Conservation (phyloP, 2,888 invertebrate genomes). For the Lamellibrachia columna region DNA sequence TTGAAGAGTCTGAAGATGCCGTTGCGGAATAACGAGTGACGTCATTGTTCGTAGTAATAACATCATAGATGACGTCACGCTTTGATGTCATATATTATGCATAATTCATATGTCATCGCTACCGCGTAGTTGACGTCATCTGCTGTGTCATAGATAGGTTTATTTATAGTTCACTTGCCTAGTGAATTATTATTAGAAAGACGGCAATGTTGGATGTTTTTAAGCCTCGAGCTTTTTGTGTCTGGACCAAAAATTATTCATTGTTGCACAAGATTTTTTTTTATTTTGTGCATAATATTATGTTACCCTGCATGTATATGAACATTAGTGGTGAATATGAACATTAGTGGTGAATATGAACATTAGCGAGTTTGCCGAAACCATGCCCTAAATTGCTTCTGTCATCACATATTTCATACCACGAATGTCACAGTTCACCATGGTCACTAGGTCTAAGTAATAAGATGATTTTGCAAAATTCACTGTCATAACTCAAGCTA, state of each 20-base stretch:
- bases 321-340: neutral
- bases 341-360: neutral
- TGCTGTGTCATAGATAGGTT: neutral
- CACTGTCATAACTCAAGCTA: neutral
- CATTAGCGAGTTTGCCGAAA: neutral
- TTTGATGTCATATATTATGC: neutral
- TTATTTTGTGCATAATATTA: neutral
- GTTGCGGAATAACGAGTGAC: neutral
- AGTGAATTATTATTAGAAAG: neutral
- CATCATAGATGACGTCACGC: neutral
- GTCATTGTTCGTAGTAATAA: neutral
- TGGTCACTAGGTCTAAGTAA: neutral
- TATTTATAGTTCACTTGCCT: neutral
- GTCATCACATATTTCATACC: neutral
- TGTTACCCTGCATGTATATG: neutral
- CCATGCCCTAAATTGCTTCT: neutral
- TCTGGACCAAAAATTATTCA: neutral
- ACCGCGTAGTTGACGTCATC: neutral
- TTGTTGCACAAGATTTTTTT: neutral
- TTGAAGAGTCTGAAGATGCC: neutral
- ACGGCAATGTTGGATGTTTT: neutral
- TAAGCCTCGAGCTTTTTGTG: neutral
- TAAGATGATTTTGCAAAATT: neutral
- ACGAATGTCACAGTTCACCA: too few relatives aligned
- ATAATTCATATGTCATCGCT: neutral